Conservation (phyloP, 2,888 invertebrate species). For the Homarus gammarus region DNA sequence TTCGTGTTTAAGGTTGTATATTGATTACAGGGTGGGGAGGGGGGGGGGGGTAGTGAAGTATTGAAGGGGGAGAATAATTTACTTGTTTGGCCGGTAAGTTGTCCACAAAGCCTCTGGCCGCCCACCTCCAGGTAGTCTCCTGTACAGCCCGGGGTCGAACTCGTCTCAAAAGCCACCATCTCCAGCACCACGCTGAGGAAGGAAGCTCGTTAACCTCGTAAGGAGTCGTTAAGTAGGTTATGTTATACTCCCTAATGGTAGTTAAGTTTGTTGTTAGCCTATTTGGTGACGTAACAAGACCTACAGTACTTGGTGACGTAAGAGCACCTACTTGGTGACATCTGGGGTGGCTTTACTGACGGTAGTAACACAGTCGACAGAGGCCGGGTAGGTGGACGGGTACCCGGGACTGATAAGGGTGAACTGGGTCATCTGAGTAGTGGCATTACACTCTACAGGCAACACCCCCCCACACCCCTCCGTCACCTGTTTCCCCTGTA, state of each 20-base stretch:
- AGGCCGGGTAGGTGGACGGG: conserved; percentile 40
- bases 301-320: too few species aligned
- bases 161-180: conserved; percentile 50
- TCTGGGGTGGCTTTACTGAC: conserved; percentile 24
- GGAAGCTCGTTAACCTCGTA: too few species aligned
- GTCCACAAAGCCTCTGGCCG: conserved; percentile 55
- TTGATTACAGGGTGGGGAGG: background rate
- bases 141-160: conserved; percentile 13
- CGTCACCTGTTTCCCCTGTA: conserved; percentile 19
- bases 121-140: conserved; percentile 59
- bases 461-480: background rate
- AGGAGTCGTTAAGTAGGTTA: too few species aligned
- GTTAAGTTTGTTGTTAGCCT: too few species aligned
- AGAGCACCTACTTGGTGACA: conserved; percentile 19
- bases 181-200: conserved; percentile 59
- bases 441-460: conserved; percentile 42
- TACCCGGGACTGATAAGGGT: conserved; percentile 43
- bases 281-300: too few species aligned
- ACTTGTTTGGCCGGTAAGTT: conserved; percentile 49
- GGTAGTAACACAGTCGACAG: conserved; percentile 45
- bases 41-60: too few species aligned
- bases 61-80: background rate
- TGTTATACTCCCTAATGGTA: too few species aligned
- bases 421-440: conserved; percentile 14
- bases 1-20: background rate